Evolutionary conservation across 35 echinoderm and acorn worm species (phyloP).

Genomic region (Lytechinus variegatus): DNA sequence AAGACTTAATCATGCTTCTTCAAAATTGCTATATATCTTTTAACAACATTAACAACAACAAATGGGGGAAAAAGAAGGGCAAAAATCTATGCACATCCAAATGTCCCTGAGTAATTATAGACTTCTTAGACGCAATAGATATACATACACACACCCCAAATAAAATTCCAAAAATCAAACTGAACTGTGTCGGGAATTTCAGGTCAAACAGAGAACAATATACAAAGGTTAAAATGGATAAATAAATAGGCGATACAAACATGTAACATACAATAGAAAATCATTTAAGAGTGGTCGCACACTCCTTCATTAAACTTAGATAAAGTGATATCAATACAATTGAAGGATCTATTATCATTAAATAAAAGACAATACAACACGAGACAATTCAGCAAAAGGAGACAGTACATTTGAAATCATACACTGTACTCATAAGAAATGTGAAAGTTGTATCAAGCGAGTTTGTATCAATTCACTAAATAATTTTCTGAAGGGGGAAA

Average conservation of each 20-base stretch:
- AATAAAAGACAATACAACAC: no score
- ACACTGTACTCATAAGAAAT: no score
- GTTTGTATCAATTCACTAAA: no score
- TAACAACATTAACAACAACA: no score
- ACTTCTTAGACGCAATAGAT: background rate
- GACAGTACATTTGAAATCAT: no score
- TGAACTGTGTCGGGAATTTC: background rate
- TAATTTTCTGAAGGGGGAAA: no score
- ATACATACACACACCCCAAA: background rate
- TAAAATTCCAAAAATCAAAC: background rate
- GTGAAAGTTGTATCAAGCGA: no score
- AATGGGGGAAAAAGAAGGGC: background rate
- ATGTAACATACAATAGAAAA: background rate
- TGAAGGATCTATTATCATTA: no score
- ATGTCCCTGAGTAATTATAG: conserved; percentile 13
- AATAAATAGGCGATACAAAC: background rate
- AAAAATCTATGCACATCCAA: background rate
- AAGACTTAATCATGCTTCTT: no score
- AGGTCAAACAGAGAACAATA: background rate
- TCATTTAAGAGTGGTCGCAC: background rate
- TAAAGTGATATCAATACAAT: no score
- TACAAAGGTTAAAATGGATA: background rate
- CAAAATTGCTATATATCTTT: no score
- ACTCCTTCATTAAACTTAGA: background rate
- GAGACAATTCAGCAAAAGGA: no score